Evolutionary conservation across 2,888 invertebrate genomes (phyloP).

Genomic region (Epinotia nisella): DNA sequence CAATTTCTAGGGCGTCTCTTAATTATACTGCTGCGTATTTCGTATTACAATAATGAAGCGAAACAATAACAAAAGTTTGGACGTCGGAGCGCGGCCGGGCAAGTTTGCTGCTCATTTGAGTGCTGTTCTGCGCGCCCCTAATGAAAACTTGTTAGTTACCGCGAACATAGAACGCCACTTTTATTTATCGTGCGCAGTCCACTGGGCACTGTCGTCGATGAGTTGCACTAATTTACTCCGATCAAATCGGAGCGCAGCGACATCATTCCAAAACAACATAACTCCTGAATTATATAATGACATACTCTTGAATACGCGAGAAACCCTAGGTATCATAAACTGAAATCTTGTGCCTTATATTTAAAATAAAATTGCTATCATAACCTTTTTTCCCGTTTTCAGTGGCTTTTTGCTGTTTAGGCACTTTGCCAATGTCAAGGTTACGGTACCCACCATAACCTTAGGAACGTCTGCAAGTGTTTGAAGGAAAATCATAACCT

Average conservation of each 20-base stretch:
- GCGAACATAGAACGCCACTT: constrained; percentile 69
- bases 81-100: constrained; percentile 70
- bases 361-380: neutral
- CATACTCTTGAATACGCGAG: neutral
- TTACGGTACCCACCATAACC: too few species aligned
- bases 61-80: constrained; percentile 84
- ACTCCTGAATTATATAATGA: too few species aligned
- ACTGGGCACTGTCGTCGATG: constrained; percentile 56
- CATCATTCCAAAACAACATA: neutral
- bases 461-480: constrained; percentile 7
- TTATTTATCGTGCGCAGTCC: constrained; percentile 66
- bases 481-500: constrained; percentile 8
- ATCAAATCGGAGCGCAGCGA: constrained; percentile 33
- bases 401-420: too few species aligned
- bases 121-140: constrained; percentile 77
- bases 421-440: too few species aligned
- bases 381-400: too few species aligned
- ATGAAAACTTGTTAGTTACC: constrained; percentile 81
- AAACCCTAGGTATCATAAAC: neutral
- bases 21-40: constrained; percentile 81
- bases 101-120: constrained; percentile 80
- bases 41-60: constrained; percentile 83
- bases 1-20: constrained; percentile 79
- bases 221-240: constrained; percentile 52
- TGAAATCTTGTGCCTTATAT: neutral